Evolutionary conservation across 2,113 vertebrate genomes (phyloP), one percentile per base, ranked within the genome.

Genomic region (Rhynchomys soricoides): DNA sequence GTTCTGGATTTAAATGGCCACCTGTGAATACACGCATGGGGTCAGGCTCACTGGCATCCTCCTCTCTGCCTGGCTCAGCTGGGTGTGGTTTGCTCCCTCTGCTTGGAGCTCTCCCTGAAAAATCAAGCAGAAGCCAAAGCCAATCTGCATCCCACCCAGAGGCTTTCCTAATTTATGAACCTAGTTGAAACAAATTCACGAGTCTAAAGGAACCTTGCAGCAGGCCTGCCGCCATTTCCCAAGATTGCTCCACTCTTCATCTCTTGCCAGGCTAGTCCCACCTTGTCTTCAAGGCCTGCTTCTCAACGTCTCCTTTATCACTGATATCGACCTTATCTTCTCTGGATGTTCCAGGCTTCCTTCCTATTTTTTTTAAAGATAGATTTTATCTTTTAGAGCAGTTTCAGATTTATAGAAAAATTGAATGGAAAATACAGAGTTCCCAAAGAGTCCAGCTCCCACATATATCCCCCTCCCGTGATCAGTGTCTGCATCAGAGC

Each of bases 301-400:
- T 86, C 62, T 37, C 48, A 26, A 43, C 16, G 86, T 73, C 73
- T 92, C 26, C 82, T 82, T 85, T 40, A 43, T 92, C 78, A 82
- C 12, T 68, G 86, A 37, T 21, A 7, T 7, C 34, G 45, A 40
- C 50, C 75, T 89, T 86, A 73, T 70, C 77, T 81, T 92, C 68
- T 94, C 77, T 77, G 66, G 62, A 74, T 26, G 78, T 43, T 82
- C 78, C 68, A 40, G 16, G 2, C 40, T 89, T 86, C 79, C 70
- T 88, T 92, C 75, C 93, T 66, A 45, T n/a, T 89, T 86, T 78
- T 82, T 81, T 91, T 24, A 50, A 85, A 52, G 40, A 73, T 37
- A 77, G 29, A 89, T 70, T 68, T 85, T 85, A 70, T 57, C 79
- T 78, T 79, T 86, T 64, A 79, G 66, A 55, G 66, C 45, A 52